These are phyloP conservation scores for Bubo scandiacus DNA, from an alignment of 2,113 vertebrate genomes.

Conservation along the genomic window DNA sequence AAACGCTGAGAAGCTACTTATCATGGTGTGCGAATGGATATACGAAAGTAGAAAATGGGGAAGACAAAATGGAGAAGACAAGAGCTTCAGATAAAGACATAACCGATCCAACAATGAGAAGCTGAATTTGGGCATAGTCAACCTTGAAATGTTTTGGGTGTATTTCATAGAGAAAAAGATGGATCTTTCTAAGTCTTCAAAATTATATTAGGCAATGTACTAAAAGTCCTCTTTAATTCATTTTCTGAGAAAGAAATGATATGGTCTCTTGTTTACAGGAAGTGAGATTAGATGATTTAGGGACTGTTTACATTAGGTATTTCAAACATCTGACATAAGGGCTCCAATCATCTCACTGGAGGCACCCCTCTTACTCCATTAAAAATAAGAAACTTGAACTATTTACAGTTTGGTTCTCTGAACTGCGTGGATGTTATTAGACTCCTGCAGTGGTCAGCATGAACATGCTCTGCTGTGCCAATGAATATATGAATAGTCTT, in stretches of 20 bases:
- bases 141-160: background rate
- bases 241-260: slow-evolving; percentile 16
- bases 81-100: background rate
- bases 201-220: background rate
- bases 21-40: background rate
- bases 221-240: background rate
- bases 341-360: background rate
- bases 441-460: background rate
- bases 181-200: background rate
- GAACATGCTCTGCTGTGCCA: background rate
- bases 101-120: accelerated
- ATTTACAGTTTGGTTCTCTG: background rate
- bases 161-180: background rate
- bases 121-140: background rate
- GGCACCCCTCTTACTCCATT: background rate
- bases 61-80: background rate
- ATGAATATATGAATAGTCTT: background rate
- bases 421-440: background rate
- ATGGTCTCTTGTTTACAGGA: slow-evolving; percentile 15
- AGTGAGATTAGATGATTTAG: slow-evolving; percentile 7
- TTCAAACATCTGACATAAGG: background rate
- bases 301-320: background rate
- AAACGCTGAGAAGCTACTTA: background rate
- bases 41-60: background rate
- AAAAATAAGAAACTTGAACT: background rate